phyloP scores from a whole-genome alignment of 2,888 invertebrate genomes.

The Tetanocera ferruginea region DNA sequence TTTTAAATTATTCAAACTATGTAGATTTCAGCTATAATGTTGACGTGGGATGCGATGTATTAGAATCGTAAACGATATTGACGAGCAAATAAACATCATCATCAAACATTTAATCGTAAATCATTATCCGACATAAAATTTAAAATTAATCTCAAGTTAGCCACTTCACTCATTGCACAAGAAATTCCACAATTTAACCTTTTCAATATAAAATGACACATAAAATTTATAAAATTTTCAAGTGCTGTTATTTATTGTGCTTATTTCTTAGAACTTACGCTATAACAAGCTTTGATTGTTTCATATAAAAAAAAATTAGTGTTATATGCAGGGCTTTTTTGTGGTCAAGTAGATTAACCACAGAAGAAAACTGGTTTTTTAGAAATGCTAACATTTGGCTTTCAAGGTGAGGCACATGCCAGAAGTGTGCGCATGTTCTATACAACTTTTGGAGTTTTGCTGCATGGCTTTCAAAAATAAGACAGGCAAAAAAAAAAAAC shows the following conservation, averaged over 20 bases:
- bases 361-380: slow-evolving; percentile 5
- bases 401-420: slow-evolving; percentile 25
- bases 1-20: too few species aligned
- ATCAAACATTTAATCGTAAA: too few species aligned
- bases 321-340: background rate
- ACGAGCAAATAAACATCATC: too few species aligned
- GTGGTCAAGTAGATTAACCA: background rate
- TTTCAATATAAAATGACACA: too few species aligned
- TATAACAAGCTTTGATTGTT: background rate
- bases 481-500: too few species aligned
- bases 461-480: background rate
- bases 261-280: background rate
- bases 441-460: background rate
- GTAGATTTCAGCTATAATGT: too few species aligned
- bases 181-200: too few species aligned
- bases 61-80: too few species aligned
- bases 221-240: background rate
- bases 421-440: slow-evolving; percentile 4
- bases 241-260: slow-evolving; percentile 5
- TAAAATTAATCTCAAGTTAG: too few species aligned
- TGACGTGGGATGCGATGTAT: too few species aligned
- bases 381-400: background rate
- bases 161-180: too few species aligned
- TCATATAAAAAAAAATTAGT: background rate
- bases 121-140: too few species aligned